phyloP scores from a whole-genome alignment of 2,888 invertebrate species.

The Callyntrura sp. region DNA sequence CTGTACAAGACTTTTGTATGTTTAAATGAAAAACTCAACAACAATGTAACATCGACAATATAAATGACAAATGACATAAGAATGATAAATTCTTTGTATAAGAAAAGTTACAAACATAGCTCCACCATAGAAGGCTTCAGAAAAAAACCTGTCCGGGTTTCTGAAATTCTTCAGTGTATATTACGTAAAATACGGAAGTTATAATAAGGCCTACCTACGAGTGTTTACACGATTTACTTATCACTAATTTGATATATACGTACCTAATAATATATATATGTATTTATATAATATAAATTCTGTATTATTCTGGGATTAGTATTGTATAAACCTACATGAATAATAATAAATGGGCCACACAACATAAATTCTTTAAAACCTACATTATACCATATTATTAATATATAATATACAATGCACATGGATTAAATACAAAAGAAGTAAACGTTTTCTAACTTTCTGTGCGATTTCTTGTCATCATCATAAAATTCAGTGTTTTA shows the following conservation, averaged over 20 bases:
- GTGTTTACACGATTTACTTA: slow-evolving; percentile 4
- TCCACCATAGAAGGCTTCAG: slow-evolving; percentile 67
- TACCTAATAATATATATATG: background rate
- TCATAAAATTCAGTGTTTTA: slow-evolving; percentile 60
- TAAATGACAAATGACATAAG: slow-evolving; percentile 16
- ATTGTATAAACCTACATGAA: slow-evolving; percentile 12
- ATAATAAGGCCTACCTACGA: background rate
- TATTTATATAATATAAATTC: background rate
- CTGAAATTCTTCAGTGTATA: slow-evolving; percentile 49
- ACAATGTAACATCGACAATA: slow-evolving; percentile 25
- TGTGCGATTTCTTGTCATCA: slow-evolving; percentile 57
- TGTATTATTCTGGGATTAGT: slow-evolving; percentile 25
- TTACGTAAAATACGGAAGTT: slow-evolving; percentile 54
- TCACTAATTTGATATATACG: background rate
- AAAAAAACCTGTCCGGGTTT: slow-evolving; percentile 30
- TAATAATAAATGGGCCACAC: slow-evolving; percentile 18
- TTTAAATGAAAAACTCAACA: slow-evolving; percentile 56
- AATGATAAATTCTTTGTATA: slow-evolving; percentile 32
- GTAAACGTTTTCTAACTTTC: slow-evolving; percentile 41
- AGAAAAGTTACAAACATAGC: slow-evolving; percentile 72
- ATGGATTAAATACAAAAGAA: slow-evolving; percentile 66
- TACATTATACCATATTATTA: slow-evolving; percentile 17
- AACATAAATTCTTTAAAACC: slow-evolving; percentile 51
- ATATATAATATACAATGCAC: background rate
- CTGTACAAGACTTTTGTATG: slow-evolving; percentile 71